Conservation (phyloP, 2,113 vertebrate genomes). For the Lonchura striata region DNA sequence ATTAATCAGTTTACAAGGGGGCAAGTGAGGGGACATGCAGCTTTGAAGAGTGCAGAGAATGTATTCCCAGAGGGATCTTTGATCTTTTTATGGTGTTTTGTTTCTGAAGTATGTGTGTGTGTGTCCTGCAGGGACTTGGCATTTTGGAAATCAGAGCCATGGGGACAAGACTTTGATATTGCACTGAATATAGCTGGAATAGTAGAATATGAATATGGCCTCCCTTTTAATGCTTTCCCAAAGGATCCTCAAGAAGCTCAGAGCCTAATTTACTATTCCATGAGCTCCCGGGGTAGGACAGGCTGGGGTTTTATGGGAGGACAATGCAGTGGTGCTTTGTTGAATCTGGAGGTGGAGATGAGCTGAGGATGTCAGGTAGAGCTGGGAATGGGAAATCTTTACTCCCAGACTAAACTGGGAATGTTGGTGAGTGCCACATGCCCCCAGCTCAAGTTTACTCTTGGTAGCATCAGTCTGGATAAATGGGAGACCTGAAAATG, state of each 20-base stretch:
- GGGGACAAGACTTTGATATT: not conserved
- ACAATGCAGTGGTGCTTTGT: not conserved
- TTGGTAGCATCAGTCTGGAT: not conserved
- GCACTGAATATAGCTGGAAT: not conserved
- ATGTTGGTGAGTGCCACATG: not conserved
- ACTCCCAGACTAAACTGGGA: not conserved
- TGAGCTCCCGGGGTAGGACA: not conserved
- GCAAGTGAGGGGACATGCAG: constrained; percentile 5
- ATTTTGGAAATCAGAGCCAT: not conserved
- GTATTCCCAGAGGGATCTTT: constrained; percentile 28
- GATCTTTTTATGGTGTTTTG: constrained; percentile 46
- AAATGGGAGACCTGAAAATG: not conserved
- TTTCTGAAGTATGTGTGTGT: not conserved
- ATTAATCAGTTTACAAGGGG: constrained; percentile 22
- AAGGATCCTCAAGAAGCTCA: not conserved
- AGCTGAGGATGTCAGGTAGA: not conserved
- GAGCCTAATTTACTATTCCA: not conserved
- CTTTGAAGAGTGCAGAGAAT: constrained; percentile 30
- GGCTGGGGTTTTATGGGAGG: not conserved
- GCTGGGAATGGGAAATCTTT: not conserved
- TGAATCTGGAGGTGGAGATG: not conserved
- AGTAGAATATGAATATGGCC: not conserved
- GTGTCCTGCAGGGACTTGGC: not conserved
- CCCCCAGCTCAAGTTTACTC: not conserved
- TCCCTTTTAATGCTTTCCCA: not conserved